Evolutionary conservation across 1,140 invertebrate genomes (phyloP).

Genomic region (Caenorhabditis tropicalis): DNA sequence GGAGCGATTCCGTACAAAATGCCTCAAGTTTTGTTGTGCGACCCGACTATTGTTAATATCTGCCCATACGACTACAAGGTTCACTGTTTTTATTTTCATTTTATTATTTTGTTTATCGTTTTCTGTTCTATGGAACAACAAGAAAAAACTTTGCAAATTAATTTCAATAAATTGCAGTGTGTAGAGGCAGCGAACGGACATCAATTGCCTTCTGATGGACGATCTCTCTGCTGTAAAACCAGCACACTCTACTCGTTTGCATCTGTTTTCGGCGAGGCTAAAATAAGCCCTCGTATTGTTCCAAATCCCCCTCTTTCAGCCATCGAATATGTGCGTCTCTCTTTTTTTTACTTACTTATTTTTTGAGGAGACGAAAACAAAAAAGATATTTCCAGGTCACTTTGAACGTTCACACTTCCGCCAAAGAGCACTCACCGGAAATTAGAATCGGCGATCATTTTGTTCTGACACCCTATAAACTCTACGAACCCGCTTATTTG

Average conservation of each 20-base stretch:
- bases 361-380: neutral
- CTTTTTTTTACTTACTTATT: neutral
- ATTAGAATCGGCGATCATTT: constrained; percentile 59
- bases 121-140: neutral
- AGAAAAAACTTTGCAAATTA: neutral
- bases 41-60: constrained; percentile 60
- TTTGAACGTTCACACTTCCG: constrained; percentile 60
- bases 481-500: constrained; percentile 56
- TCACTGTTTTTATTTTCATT: neutral
- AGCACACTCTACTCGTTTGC: constrained; percentile 59
- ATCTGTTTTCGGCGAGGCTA: constrained; percentile 54
- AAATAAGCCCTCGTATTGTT: constrained; percentile 56
- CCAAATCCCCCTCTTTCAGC: constrained; percentile 56
- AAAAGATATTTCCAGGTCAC: constrained; percentile 47
- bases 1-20: constrained; percentile 59
- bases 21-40: constrained; percentile 58
- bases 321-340: constrained; percentile 57
- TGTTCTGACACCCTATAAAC: constrained; percentile 56
- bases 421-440: constrained; percentile 57
- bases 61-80: constrained; percentile 61
- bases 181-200: constrained; percentile 60
- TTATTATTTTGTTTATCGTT: neutral
- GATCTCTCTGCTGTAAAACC: constrained; percentile 60
- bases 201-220: constrained; percentile 55
- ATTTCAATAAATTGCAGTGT: constrained; percentile 38